Percentiles rank a stretch among this genome's conserved stretches.
phyloP scores from a whole-genome alignment of 2,113 vertebrate genomes.

The Suricata suricatta region DNA sequence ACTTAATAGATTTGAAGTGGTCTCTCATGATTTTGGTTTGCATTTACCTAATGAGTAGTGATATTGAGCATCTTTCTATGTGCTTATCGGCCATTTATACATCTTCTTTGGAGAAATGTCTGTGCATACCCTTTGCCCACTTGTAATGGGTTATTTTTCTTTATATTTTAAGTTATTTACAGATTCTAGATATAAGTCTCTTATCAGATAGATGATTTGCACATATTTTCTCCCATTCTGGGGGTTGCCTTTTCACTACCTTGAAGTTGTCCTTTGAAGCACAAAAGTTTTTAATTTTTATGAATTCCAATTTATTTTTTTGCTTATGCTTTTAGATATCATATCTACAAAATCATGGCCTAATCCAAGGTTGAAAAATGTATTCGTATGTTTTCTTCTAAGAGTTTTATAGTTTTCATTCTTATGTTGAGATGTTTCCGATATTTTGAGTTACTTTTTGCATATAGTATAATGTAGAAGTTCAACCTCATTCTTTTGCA shows the following conservation, averaged over 20 bases:
- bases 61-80: background rate
- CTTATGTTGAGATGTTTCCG: constrained; percentile 15
- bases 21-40: background rate
- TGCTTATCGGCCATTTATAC: background rate
- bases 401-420: background rate
- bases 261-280: constrained; percentile 18
- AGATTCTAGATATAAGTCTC: constrained; percentile 2
- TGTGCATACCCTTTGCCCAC: background rate
- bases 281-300: constrained; percentile 25
- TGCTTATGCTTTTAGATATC: background rate
- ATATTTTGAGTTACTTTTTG: constrained; percentile 34
- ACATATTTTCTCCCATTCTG: background rate
- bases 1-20: background rate
- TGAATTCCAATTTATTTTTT: background rate
- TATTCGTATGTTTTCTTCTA: background rate
- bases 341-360: constrained; percentile 12
- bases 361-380: background rate
- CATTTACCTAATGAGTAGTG: background rate
- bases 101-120: background rate
- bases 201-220: background rate
- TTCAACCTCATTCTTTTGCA: background rate
- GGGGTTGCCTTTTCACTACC: background rate
- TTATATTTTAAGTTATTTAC: background rate
- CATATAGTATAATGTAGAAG: background rate
- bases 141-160: background rate